phyloP scores from a whole-genome alignment of 2,888 invertebrate genomes.

The Drosophila prostipennis region DNA sequence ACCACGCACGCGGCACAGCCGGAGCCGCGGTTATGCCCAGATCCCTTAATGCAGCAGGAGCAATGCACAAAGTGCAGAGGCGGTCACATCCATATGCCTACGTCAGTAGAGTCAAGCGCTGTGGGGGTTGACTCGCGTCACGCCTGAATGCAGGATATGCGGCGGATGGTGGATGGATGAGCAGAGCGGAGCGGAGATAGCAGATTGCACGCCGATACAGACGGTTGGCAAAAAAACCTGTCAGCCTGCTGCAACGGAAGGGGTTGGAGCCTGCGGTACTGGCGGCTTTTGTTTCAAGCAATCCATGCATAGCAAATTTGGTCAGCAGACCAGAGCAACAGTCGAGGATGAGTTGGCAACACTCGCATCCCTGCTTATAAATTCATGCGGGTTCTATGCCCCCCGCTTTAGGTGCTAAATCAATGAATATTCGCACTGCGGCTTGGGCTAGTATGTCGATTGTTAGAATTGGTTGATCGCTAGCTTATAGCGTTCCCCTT shows the following conservation, averaged over 20 bases:
- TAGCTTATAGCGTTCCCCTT: background rate
- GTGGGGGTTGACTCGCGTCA: slow-evolving; percentile 40
- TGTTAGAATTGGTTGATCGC: background rate
- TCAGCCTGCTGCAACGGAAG: slow-evolving; percentile 46
- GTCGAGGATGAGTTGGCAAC: slow-evolving; percentile 42
- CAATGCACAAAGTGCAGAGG: slow-evolving; percentile 34
- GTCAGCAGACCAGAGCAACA: slow-evolving; percentile 63
- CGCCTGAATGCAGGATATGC: slow-evolving; percentile 57
- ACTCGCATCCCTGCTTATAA: slow-evolving; percentile 1
- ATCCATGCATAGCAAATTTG: slow-evolving; percentile 71
- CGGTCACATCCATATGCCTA: slow-evolving; percentile 23
- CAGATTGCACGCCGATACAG: slow-evolving; percentile 69
- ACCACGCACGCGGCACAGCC: slow-evolving; percentile 16
- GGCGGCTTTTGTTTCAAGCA: slow-evolving; percentile 57
- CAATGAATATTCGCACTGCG: background rate
- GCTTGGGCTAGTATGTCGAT: background rate
- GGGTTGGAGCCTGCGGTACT: slow-evolving; percentile 50
- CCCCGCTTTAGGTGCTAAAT: background rate
- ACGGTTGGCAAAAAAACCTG: slow-evolving; percentile 46
- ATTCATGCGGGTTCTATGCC: background rate
- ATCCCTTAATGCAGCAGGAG: slow-evolving; percentile 11
- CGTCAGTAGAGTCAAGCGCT: slow-evolving; percentile 20
- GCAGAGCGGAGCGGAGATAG: slow-evolving; percentile 1
- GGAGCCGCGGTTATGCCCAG: slow-evolving; percentile 4
- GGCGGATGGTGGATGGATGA: background rate